These are phyloP conservation scores for Microhierax caerulescens DNA, from an alignment of 2,797 vertebrate species.

Conservation along the genomic window DNA sequence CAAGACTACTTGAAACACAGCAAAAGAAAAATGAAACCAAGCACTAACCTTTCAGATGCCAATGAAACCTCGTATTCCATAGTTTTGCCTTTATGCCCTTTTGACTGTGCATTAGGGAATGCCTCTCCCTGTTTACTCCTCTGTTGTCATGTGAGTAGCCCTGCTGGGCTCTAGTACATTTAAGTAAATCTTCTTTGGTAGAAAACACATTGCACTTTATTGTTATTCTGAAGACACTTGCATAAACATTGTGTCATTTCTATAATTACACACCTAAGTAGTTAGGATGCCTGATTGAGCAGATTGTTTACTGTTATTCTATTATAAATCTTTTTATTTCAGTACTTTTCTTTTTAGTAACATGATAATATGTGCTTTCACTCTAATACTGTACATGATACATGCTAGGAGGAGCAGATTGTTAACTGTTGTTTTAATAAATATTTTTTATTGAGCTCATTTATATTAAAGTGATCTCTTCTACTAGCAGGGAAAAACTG, in stretches of 20 bases:
- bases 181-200: constrained; percentile 2
- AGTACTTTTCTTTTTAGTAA: constrained; percentile 24
- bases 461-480: constrained; percentile 37
- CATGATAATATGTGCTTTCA: constrained; percentile 1
- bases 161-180: not conserved
- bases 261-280: constrained; percentile 58
- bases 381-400: not conserved
- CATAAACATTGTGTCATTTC: constrained; percentile 40
- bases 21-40: not conserved
- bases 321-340: constrained; percentile 17
- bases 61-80: not conserved
- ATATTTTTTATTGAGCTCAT: constrained; percentile 53
- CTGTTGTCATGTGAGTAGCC: not conserved
- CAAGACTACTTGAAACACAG: not conserved
- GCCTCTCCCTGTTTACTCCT: not conserved
- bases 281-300: constrained; percentile 3
- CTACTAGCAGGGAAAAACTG: not conserved
- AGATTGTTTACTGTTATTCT: constrained; percentile 33
- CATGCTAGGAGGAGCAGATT: constrained; percentile 38
- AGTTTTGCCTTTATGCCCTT: not conserved
- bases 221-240: constrained; percentile 56
- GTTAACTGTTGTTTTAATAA: constrained; percentile 60
- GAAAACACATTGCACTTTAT: constrained; percentile 31
- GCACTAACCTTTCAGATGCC: not conserved
- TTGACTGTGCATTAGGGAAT: constrained; percentile 29